Evolutionary conservation across 2,797 vertebrate species (phyloP).

Genomic region (Aeoliscus strigatus): DNA sequence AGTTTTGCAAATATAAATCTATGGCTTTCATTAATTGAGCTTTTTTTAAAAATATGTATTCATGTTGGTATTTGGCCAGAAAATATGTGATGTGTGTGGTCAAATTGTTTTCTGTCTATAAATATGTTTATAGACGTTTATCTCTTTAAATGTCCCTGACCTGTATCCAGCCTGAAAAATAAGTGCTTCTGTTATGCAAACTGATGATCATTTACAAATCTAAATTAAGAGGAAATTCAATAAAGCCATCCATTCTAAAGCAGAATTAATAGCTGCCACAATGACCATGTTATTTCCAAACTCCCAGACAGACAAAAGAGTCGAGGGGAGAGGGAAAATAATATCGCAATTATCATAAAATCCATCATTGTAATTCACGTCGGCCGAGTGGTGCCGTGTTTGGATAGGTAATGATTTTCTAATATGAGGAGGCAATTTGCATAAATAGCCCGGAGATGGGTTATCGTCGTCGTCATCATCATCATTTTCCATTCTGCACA

Average conservation of each 20-base stretch:
- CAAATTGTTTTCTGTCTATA: conserved; percentile 8
- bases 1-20: too few relatives aligned
- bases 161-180: conserved; percentile 6
- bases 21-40: too few relatives aligned
- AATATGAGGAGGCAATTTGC: conserved; percentile 96
- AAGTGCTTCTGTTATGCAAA: conserved; percentile 48
- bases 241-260: conserved; percentile 83
- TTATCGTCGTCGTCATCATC: conserved; percentile 85
- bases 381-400: conserved; percentile 90
- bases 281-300: conserved; percentile 87
- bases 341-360: conserved; percentile 99
- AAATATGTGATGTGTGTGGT: not conserved
- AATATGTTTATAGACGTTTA: too few relatives aligned
- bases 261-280: conserved; percentile 94
- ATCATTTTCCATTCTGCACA: conserved; percentile 90
- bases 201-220: conserved; percentile 58
- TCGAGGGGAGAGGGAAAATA: conserved; percentile 77
- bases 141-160: conserved; percentile 39
- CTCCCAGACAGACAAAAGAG: conserved; percentile 77
- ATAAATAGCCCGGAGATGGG: conserved; percentile 98
- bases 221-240: conserved; percentile 67
- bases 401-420: conserved; percentile 99
- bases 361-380: conserved; percentile 99
- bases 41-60: too few relatives aligned
- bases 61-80: not conserved